Evolutionary conservation across 2,797 vertebrate genomes (phyloP).

Genomic region (Gymnoscopelus microlampas): DNA sequence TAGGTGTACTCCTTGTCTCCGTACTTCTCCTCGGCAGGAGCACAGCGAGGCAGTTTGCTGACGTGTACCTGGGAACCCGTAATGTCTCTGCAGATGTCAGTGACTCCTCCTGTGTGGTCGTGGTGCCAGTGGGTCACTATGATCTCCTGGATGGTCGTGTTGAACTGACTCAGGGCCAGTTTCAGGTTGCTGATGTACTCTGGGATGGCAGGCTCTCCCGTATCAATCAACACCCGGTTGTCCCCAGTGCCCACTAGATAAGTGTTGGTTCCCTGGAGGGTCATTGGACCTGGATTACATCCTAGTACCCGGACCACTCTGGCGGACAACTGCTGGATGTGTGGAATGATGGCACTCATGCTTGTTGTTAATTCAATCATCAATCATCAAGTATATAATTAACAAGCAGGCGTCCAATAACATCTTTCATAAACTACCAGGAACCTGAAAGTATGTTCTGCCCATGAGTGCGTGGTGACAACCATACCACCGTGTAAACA

Average conservation of each 20-base stretch:
- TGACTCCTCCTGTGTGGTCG: constrained; percentile 93
- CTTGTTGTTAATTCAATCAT: no score
- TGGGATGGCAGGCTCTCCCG: constrained; percentile 86
- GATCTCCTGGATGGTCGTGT: constrained; percentile 90
- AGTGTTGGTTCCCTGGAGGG: constrained; percentile 96
- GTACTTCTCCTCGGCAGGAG: constrained; percentile 75
- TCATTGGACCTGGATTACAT: constrained; percentile 96
- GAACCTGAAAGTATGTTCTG: no score
- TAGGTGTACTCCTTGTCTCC: constrained; percentile 83
- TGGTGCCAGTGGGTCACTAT: constrained; percentile 94
- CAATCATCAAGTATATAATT: no score
- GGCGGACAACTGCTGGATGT: constrained; percentile 83
- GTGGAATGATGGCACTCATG: no score
- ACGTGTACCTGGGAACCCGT: constrained; percentile 76
- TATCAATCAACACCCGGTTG: constrained; percentile 94
- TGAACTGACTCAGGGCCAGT: constrained; percentile 84
- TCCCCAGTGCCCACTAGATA: constrained; percentile 93
- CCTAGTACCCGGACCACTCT: constrained; percentile 92
- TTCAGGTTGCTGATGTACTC: constrained; percentile 92
- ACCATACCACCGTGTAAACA: no score
- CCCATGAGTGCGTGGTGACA: no score
- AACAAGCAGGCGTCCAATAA: no score
- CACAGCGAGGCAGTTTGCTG: constrained; percentile 88
- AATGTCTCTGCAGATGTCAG: constrained; percentile 87
- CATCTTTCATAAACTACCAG: no score